Evolutionary conservation across 1,140 invertebrate genomes (phyloP).

Genomic region (Rhynchophorus ferrugineus): DNA sequence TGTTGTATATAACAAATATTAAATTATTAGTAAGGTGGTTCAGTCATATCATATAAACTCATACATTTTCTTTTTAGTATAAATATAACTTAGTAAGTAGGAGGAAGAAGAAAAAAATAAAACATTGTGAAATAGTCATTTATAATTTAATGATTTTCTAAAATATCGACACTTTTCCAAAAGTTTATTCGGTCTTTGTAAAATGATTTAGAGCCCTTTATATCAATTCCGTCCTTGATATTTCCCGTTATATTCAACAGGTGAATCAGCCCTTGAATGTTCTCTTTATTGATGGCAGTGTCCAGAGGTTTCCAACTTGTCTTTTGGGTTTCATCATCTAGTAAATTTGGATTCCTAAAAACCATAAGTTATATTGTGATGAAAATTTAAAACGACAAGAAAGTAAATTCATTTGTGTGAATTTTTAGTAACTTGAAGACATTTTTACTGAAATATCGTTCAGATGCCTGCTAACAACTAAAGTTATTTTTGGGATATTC

Average conservation of each 20-base stretch:
- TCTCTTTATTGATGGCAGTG: neutral
- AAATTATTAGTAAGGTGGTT: no score
- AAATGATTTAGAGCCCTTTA: neutral
- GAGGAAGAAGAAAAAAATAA: no score
- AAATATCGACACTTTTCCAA: neutral
- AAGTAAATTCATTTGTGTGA: neutral
- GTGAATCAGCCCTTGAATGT: neutral
- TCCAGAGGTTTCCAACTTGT: neutral
- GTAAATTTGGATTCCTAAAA: neutral
- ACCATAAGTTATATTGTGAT: neutral
- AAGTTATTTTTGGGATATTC: neutral
- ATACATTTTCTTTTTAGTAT: no score
- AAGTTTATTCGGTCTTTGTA: neutral
- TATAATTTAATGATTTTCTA: neutral
- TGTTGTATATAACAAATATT: no score
- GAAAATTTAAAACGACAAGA: neutral
- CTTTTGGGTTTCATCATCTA: neutral
- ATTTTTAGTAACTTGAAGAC: neutral
- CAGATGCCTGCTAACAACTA: neutral
- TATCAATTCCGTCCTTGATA: neutral
- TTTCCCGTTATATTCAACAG: neutral
- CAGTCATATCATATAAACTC: no score
- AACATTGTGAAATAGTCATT: neutral
- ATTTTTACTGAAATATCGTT: neutral
- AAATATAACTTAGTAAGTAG: no score